Base-by-base conservation (phyloP, 1,140 invertebrate species). In the Eubasilissa regina region DNA sequence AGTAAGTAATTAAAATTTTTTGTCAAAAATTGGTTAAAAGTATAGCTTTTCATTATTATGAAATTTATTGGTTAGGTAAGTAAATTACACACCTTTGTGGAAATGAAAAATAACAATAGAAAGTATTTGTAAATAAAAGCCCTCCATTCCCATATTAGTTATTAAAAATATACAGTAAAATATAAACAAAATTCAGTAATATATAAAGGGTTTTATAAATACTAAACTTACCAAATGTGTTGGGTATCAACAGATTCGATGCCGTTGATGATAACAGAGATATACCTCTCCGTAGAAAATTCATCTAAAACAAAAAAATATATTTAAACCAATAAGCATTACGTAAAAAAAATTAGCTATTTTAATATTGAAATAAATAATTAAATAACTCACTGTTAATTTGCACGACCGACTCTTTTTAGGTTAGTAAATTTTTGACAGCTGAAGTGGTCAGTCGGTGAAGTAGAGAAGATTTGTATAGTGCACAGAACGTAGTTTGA, bases 251-350 rank as follows among this genome's bases (percentile, higher is more conserved):
- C 19, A 78, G 7, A 53, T 44, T 56, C 12, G 76, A 55, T 64
- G 62, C 44, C 10, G 76, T 62, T 25, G 76, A 78, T 12, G 60
- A n/a, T 13, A 78, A 68, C 17, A 73, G 3, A 11, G 77, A 73
- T 58, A 78, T 47, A n/a, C 77, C 56, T 78, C 35, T 13, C n/a
- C 77, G 51, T 48, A 78, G 56, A 13, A 78, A 45, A 62, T 78
- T 78, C 77, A 78, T 78, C 68, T 78, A 25, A 11, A 78, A 73
- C 7, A 72, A 44, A 66, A 66, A 35, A 1, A 6, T 35, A 3
- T 35, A 35, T 35, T 35, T 35, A 35, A 35, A 6, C 21, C 0
- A 47, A 77, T 3, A 12, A 64, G n/a, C 48, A 51, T 77, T 15
- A 17, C 9, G 6, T 21, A 75, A 8, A 25, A n/a, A 48, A 66